A percentile compares a stretch with the other conserved stretches of the same genome.
Conservation (phyloP, 2,888 invertebrate species). For the Maniola hyperantus region DNA sequence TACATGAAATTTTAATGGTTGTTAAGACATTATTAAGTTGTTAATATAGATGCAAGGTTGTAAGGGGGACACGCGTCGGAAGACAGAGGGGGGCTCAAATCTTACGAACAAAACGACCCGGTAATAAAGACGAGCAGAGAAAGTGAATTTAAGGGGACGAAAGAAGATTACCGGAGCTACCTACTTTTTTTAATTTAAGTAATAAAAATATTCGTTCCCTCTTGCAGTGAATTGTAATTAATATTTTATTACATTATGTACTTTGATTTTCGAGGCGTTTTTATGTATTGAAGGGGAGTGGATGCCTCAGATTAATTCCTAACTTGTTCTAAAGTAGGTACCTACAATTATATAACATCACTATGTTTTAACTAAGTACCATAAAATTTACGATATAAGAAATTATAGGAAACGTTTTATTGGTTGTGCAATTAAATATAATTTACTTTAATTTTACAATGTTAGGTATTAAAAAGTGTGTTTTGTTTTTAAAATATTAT, state of each 20-base stretch:
- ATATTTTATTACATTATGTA: conserved; percentile 39
- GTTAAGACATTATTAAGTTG: conserved; percentile 66
- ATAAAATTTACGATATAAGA: no score
- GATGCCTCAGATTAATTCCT: not conserved
- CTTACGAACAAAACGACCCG: conserved; percentile 82
- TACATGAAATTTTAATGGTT: conserved; percentile 56
- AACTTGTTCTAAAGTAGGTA: not conserved
- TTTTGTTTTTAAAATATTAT: no score
- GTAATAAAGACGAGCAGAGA: conserved; percentile 85
- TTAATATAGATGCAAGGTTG: conserved; percentile 59
- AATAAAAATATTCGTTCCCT: conserved; percentile 65
- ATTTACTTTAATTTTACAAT: no score
- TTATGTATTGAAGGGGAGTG: conserved; percentile 23
- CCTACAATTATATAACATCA: no score
- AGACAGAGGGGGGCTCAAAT: conserved; percentile 79
- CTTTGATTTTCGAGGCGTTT: conserved; percentile 23
- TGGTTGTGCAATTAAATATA: no score
- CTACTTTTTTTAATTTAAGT: conserved; percentile 79
- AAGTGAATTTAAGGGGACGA: conserved; percentile 85
- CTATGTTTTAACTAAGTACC: no score
- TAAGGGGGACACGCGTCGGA: conserved; percentile 75
- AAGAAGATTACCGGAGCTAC: conserved; percentile 74
- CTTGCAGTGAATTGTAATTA: conserved; percentile 40
- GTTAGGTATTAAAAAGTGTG: no score
- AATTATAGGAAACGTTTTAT: no score